A percentile compares a stretch with the other conserved stretches of the same genome.
phyloP scores from a whole-genome alignment of 1,140 invertebrate species.

The honey bee (Apis mellifera) region DNA sequence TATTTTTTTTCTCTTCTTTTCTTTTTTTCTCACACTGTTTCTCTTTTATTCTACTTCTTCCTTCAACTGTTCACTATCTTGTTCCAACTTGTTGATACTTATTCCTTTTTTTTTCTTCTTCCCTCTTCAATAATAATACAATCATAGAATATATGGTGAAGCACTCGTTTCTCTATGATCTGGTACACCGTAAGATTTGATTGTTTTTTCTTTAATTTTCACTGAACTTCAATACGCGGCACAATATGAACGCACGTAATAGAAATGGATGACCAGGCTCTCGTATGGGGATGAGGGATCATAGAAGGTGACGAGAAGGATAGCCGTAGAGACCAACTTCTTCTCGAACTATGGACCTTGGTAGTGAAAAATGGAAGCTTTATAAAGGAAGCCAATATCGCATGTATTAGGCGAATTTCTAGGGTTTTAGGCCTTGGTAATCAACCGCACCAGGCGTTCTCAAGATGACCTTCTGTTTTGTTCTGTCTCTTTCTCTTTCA shows the following conservation, averaged over 20 bases:
- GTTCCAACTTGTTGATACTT: neutral
- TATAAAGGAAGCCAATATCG: conserved; percentile 75
- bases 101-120: neutral
- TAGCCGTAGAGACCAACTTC: neutral
- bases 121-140: too few relatives aligned
- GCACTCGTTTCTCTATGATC: neutral
- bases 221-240: neutral
- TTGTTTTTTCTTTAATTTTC: neutral
- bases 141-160: neutral
- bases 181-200: neutral
- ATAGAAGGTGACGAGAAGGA: too few relatives aligned
- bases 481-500: neutral
- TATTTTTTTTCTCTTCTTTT: neutral
- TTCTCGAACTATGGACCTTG: conserved; percentile 68
- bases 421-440: conserved; percentile 65
- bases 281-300: neutral
- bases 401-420: conserved; percentile 70
- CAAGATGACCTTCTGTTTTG: conserved; percentile 38
- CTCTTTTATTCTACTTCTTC: neutral
- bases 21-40: too few relatives aligned
- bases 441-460: conserved; percentile 45
- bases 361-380: conserved; percentile 73
- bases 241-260: neutral
- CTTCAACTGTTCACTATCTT: too few relatives aligned
- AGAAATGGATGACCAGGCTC: neutral